These are phyloP conservation scores for Drosophila cognata DNA, from an alignment of 2,888 invertebrate genomes.

Conservation along the genomic window DNA sequence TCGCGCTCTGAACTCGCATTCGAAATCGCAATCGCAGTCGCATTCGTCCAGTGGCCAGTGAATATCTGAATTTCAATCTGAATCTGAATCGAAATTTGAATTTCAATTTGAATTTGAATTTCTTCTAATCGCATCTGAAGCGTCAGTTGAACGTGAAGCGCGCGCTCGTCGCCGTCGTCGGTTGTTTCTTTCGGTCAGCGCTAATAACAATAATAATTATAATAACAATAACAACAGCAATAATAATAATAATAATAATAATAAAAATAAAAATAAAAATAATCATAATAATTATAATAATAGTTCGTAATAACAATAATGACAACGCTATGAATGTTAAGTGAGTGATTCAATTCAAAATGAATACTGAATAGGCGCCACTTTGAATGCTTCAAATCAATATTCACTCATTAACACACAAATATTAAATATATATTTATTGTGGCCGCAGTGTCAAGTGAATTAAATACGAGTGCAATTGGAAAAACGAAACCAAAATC, in stretches of 20 bases:
- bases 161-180: constrained; percentile 68
- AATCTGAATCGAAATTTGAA: constrained; percentile 24
- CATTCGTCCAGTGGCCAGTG: constrained; percentile 42
- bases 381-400: constrained; percentile 41
- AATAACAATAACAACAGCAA: constrained; percentile 59
- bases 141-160: constrained; percentile 53
- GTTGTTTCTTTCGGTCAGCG: constrained; percentile 66
- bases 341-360: constrained; percentile 45
- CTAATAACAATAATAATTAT: constrained; percentile 61
- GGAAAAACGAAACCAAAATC: constrained; percentile 55
- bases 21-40: constrained; percentile 15
- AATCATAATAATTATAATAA: constrained; percentile 58
- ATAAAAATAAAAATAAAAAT: constrained; percentile 55
- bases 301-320: constrained; percentile 61
- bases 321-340: constrained; percentile 55
- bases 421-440: constrained; percentile 4
- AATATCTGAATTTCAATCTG: constrained; percentile 30
- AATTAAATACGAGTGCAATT: constrained; percentile 58
- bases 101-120: constrained; percentile 36
- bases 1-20: constrained; percentile 46
- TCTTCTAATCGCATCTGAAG: constrained; percentile 24
- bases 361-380: constrained; percentile 57
- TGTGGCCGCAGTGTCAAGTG: constrained; percentile 48
- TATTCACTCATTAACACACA: constrained; percentile 39
- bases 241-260: constrained; percentile 41